Evolutionary conservation across 1,140 invertebrate genomes (phyloP).

Genomic region (Aradophagus sp.): DNA sequence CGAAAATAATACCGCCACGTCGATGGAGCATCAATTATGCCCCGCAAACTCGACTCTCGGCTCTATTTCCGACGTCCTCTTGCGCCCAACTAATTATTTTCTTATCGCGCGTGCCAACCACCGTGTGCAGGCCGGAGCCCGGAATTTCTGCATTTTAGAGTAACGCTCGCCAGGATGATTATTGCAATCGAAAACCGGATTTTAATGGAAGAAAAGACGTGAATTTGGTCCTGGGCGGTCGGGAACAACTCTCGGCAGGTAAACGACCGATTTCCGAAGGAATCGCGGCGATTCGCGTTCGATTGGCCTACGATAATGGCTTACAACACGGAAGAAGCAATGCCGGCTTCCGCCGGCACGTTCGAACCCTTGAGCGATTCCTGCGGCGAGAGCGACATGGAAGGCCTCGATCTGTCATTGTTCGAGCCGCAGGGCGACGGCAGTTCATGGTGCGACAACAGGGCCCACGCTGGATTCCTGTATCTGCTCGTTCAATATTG

Average conservation of each 20-base stretch:
- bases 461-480: constrained; percentile 70
- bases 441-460: constrained; percentile 69
- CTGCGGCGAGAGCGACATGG: constrained; percentile 79
- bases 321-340: constrained; percentile 57
- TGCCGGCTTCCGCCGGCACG: constrained; percentile 49
- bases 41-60: constrained; percentile 22
- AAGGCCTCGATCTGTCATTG: constrained; percentile 80
- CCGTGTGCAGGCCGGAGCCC: constrained; percentile 5
- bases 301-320: constrained; percentile 58
- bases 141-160: constrained; percentile 18
- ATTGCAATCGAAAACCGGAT: constrained; percentile 31
- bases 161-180: constrained; percentile 19
- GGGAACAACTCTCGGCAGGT: too few relatives aligned
- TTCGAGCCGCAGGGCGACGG: constrained; percentile 78
- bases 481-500: constrained; percentile 69
- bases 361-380: constrained; percentile 69
- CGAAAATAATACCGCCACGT: constrained; percentile 22
- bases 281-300: constrained; percentile 12
- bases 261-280: constrained; percentile 19
- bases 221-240: neutral
- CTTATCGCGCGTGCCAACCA: too few relatives aligned
- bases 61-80: constrained; percentile 4
- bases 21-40: constrained; percentile 29
- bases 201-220: constrained; percentile 32
- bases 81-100: too few relatives aligned